Percentiles rank a stretch among this genome's conserved stretches.
phyloP scores from a whole-genome alignment of 2,888 invertebrate species.

The Leptothorax acervorum region DNA sequence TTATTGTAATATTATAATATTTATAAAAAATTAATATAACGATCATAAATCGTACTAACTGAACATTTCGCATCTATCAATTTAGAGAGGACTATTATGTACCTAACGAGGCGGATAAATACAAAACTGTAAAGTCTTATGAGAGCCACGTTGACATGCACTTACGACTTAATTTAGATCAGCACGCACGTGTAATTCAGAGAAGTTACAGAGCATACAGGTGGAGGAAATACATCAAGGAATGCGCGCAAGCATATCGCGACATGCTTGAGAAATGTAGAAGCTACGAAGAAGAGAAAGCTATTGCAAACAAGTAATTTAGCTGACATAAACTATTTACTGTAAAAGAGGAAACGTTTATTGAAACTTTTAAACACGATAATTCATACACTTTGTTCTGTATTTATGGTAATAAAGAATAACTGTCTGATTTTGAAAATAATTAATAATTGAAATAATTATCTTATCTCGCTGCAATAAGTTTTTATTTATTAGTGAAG shows the following conservation, averaged over 20 bases:
- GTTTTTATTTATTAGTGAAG: background rate
- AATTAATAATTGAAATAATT: slow-evolving; percentile 16
- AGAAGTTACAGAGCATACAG: slow-evolving; percentile 88
- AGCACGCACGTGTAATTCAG: slow-evolving; percentile 87
- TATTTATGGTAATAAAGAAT: background rate
- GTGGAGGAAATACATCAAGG: slow-evolving; percentile 86
- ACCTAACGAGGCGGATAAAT: slow-evolving; percentile 88
- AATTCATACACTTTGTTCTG: background rate
- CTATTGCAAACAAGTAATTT: slow-evolving; percentile 60
- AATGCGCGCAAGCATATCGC: slow-evolving; percentile 86
- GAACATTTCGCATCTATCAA: background rate
- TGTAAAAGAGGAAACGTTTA: background rate
- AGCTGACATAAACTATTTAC: background rate
- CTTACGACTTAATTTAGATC: slow-evolving; percentile 85
- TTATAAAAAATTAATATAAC: slow-evolving; percentile 12
- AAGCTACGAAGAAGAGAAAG: slow-evolving; percentile 85
- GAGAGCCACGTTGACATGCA: slow-evolving; percentile 89
- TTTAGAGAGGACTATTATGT: slow-evolving; percentile 87
- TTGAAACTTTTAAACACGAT: background rate
- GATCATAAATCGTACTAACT: slow-evolving; percentile 1
- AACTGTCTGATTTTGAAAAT: background rate
- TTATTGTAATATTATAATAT: slow-evolving; percentile 9
- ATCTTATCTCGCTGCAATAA: background rate
- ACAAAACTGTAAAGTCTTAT: slow-evolving; percentile 88
- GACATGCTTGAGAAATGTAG: slow-evolving; percentile 87